These are phyloP conservation scores for Toxotes lorentzi DNA, from an alignment of 2,797 vertebrate species.

Conservation along the genomic window DNA sequence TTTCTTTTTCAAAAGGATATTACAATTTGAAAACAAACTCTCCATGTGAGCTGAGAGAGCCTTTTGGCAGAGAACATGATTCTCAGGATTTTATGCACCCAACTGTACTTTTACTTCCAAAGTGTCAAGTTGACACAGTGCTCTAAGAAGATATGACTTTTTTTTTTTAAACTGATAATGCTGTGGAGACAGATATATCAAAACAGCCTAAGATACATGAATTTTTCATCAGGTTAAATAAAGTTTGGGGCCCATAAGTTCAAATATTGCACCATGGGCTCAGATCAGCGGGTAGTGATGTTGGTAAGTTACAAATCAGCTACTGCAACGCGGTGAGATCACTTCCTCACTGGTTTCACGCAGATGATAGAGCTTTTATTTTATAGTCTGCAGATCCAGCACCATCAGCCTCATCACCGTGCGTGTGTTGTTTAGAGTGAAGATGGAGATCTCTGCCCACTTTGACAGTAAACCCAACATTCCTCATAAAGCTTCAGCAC, in stretches of 20 bases:
- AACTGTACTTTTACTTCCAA: constrained; percentile 36
- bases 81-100: constrained; percentile 22
- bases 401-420: constrained; percentile 20
- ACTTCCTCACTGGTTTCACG: constrained; percentile 15
- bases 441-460: constrained; percentile 31
- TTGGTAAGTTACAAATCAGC: constrained; percentile 41
- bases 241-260: constrained; percentile 41
- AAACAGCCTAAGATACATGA: constrained; percentile 44
- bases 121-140: constrained; percentile 27
- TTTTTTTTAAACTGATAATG: constrained; percentile 16
- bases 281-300: constrained; percentile 22
- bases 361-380: constrained; percentile 36
- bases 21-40: constrained; percentile 8
- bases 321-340: background rate
- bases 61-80: constrained; percentile 6
- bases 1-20: background rate
- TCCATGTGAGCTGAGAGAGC: constrained; percentile 1
- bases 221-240: constrained; percentile 51
- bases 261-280: constrained; percentile 20
- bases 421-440: constrained; percentile 35
- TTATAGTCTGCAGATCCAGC: constrained; percentile 34
- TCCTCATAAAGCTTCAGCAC: constrained; percentile 51
- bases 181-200: constrained; percentile 30
- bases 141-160: constrained; percentile 15
- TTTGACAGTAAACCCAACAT: constrained; percentile 54